A percentile compares a stretch with the other conserved stretches of the same genome.
Evolutionary conservation across 1,140 invertebrate species (phyloP).

Genomic region (Magallana gigas): DNA sequence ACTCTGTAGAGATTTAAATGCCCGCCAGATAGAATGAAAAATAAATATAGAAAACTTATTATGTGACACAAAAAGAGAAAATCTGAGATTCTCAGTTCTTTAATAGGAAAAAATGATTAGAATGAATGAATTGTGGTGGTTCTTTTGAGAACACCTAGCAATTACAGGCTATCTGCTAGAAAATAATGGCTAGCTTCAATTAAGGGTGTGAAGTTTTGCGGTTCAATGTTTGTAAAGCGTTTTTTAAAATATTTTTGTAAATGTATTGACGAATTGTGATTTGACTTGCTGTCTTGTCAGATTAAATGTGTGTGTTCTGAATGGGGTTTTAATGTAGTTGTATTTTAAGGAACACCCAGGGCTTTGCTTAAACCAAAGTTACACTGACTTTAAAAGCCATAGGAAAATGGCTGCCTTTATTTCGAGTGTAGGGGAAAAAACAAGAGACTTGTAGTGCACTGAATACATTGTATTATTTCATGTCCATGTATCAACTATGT

Average conservation of each 20-base stretch:
- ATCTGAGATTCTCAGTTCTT: background rate
- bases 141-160: background rate
- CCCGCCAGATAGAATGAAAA: background rate
- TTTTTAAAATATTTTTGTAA: slow-evolving; percentile 15
- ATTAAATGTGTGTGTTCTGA: slow-evolving; percentile 19
- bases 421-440: too few species aligned
- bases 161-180: background rate
- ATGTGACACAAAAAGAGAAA: slow-evolving; percentile 1
- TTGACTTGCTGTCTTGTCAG: slow-evolving; percentile 15
- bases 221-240: slow-evolving; percentile 9
- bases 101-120: background rate
- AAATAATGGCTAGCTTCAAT: background rate
- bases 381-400: background rate
- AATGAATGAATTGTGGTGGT: background rate
- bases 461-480: too few species aligned
- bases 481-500: too few species aligned
- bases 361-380: background rate
- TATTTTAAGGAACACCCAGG: background rate
- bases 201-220: slow-evolving; percentile 5
- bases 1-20: slow-evolving; percentile 9
- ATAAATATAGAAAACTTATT: background rate
- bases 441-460: too few species aligned
- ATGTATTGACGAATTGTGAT: slow-evolving; percentile 19
- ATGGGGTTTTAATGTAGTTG: background rate
- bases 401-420: too few species aligned